Conservation (phyloP, 2,888 invertebrate species). For the Tipula confusa region DNA sequence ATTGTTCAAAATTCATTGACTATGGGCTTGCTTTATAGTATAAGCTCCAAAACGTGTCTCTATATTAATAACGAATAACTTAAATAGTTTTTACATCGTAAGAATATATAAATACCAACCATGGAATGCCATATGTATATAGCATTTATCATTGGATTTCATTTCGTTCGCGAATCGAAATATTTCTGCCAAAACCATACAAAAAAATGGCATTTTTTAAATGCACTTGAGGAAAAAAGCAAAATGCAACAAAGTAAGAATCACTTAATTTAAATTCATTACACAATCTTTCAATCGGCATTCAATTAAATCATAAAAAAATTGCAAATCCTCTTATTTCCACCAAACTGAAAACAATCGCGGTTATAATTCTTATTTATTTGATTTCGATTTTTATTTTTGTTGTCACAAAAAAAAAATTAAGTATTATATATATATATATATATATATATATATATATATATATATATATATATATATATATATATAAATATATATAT, state of each 20-base stretch:
- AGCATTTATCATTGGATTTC: neutral
- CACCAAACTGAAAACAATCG: neutral
- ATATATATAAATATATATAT: too few species aligned
- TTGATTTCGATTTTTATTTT: neutral
- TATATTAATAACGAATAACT: too few species aligned
- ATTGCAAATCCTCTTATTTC: neutral
- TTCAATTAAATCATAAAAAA: constrained; percentile 20
- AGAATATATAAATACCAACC: neutral
- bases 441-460: too few species aligned
- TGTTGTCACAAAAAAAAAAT: neutral
- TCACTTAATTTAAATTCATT: constrained; percentile 25
- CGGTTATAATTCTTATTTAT: constrained; percentile 6
- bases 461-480: too few species aligned
- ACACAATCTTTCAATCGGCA: constrained; percentile 1
- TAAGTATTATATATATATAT: too few species aligned
- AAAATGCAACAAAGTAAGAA: neutral
- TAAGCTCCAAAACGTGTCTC: too few species aligned
- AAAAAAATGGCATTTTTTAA: neutral
- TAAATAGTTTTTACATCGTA: neutral
- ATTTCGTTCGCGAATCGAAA: neutral
- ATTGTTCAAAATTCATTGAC: too few species aligned
- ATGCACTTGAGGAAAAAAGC: neutral
- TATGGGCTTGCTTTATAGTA: too few species aligned
- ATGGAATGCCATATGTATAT: neutral
- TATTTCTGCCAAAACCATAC: neutral